Percentiles rank a stretch among this genome's conserved stretches.
Evolutionary conservation across 1,140 invertebrate species (phyloP).

Genomic region (Vollenhovia emeryi): DNA sequence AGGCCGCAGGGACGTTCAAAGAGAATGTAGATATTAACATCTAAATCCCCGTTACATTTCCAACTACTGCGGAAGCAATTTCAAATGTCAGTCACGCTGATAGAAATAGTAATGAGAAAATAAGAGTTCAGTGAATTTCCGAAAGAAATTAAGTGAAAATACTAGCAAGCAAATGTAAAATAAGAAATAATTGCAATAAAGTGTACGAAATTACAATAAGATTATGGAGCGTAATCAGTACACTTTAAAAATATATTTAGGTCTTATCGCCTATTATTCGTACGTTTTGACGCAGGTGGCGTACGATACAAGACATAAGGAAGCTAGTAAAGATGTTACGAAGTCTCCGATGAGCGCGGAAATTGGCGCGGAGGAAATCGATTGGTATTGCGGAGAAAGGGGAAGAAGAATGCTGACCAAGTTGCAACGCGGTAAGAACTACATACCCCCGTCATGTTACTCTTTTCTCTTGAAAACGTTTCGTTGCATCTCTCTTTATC

Average conservation of each 20-base stretch:
- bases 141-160: background rate
- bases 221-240: background rate
- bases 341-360: slow-evolving; percentile 1
- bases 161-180: background rate
- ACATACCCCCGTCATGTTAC: slow-evolving; percentile 3
- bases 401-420: slow-evolving; percentile 10
- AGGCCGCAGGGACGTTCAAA: slow-evolving; percentile 18
- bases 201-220: background rate
- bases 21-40: slow-evolving; percentile 41
- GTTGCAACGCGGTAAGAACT: slow-evolving; percentile 9
- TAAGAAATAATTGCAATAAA: background rate
- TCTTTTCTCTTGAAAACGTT: background rate
- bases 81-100: background rate
- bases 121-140: background rate
- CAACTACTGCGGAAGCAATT: slow-evolving; percentile 3
- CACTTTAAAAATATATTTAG: no score
- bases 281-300: background rate
- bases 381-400: slow-evolving; percentile 2
- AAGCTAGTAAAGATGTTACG: slow-evolving; percentile 33
- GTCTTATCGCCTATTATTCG: background rate
- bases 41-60: slow-evolving; percentile 24
- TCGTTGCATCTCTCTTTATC: slow-evolving; percentile 3
- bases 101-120: background rate
- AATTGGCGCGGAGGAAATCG: slow-evolving; percentile 34
- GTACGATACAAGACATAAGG: background rate